These are phyloP conservation scores for Pampusana beccarii DNA, from an alignment of 2,113 vertebrate genomes.

Conservation along the genomic window DNA sequence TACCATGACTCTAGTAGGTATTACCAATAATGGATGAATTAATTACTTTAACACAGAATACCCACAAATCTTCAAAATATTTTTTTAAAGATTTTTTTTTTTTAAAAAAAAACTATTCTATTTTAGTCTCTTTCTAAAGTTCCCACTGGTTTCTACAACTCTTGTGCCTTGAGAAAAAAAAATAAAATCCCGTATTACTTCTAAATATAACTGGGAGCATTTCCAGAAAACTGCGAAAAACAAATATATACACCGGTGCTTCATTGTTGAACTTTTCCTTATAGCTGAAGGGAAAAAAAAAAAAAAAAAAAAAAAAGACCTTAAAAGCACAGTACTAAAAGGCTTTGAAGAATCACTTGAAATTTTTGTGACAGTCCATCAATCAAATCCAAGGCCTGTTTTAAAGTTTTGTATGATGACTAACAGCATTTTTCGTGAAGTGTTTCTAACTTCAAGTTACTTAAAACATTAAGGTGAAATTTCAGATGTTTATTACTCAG, in stretches of 20 bases:
- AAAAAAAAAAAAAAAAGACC: background rate
- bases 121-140: background rate
- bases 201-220: background rate
- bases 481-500: background rate
- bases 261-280: background rate
- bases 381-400: background rate
- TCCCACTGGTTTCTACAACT: background rate
- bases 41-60: background rate
- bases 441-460: background rate
- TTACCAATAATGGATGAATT: background rate
- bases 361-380: background rate
- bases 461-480: background rate
- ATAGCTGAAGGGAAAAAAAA: background rate
- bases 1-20: background rate
- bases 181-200: background rate
- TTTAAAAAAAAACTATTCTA: rapidly evolving
- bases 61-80: background rate
- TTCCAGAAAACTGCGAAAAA: background rate
- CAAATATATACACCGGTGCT: background rate
- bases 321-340: background rate
- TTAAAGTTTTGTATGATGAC: background rate
- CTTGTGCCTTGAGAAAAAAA: background rate
- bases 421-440: background rate
- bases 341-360: background rate
- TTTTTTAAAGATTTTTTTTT: background rate